phyloP scores from a whole-genome alignment of 2,888 invertebrate genomes.

The Tipula lateralis region DNA sequence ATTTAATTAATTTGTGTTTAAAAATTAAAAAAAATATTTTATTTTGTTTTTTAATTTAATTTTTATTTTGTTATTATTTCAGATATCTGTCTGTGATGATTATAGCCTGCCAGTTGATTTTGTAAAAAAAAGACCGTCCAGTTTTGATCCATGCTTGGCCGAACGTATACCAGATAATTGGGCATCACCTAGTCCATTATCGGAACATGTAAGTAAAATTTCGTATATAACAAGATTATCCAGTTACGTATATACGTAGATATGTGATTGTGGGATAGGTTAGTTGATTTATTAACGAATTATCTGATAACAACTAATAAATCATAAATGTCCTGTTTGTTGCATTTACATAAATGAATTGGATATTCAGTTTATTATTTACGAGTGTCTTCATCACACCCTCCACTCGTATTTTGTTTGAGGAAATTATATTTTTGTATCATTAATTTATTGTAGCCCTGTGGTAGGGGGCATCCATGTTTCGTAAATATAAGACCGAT shows the following conservation, averaged over 20 bases:
- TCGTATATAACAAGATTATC: no score
- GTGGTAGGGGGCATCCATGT: no score
- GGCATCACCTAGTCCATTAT: conserved; percentile 47
- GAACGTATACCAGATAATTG: conserved; percentile 52
- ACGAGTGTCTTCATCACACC: no score
- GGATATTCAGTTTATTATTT: no score
- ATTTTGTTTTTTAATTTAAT: conserved; percentile 26
- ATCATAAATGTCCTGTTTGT: neutral
- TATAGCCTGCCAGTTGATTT: conserved; percentile 83
- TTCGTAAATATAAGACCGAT: no score
- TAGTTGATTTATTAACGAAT: neutral
- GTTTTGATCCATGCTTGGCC: conserved; percentile 59
- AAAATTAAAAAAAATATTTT: neutral
- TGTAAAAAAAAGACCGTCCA: conserved; percentile 65
- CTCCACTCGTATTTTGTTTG: no score
- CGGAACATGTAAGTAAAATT: conserved; percentile 47
- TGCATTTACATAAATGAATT: neutral
- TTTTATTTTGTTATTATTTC: conserved; percentile 44
- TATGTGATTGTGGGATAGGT: neutral
- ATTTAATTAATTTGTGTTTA: conserved; percentile 28
- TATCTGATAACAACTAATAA: neutral
- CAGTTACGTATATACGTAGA: neutral
- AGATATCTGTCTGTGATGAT: conserved; percentile 82
- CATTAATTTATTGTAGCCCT: neutral
- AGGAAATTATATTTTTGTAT: neutral